phyloP scores from a whole-genome alignment of 2,888 invertebrate genomes.

The Eupithecia centaureata region DNA sequence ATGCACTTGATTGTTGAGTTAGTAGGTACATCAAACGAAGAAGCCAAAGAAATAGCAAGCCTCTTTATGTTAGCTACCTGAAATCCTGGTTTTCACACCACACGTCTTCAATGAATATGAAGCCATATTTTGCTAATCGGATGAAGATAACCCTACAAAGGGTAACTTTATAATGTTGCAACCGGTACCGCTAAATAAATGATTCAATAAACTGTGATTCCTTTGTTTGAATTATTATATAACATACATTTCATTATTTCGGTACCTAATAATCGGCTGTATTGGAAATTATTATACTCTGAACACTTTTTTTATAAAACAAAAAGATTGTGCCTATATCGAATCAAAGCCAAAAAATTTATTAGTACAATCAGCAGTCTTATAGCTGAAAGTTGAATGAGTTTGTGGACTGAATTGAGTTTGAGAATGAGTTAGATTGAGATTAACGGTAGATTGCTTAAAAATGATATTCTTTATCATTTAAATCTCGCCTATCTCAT shows the following conservation, averaged over 20 bases:
- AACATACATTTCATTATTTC: not conserved
- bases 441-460: not conserved
- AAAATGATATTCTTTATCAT: not conserved
- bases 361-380: not conserved
- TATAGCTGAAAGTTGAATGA: not conserved
- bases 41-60: constrained; percentile 26
- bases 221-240: not conserved
- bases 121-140: constrained; percentile 13
- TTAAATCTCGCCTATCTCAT: constrained; percentile 28
- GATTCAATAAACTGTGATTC: not conserved
- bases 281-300: no score
- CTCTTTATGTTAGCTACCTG: constrained; percentile 3
- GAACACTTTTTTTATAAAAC: not conserved
- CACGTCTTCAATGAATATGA: constrained; percentile 13
- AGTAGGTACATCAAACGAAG: not conserved
- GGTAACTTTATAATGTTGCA: not conserved
- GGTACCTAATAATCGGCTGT: no score
- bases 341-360: no score
- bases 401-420: no score
- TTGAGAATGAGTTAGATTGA: not conserved
- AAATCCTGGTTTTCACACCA: constrained; percentile 13
- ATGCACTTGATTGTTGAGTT: not conserved
- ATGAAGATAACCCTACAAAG: constrained; percentile 6
- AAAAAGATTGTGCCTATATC: no score
- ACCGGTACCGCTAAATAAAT: not conserved